These are phyloP conservation scores for Strix aluco DNA, from an alignment of 2,113 vertebrate genomes.

Conservation along the genomic window DNA sequence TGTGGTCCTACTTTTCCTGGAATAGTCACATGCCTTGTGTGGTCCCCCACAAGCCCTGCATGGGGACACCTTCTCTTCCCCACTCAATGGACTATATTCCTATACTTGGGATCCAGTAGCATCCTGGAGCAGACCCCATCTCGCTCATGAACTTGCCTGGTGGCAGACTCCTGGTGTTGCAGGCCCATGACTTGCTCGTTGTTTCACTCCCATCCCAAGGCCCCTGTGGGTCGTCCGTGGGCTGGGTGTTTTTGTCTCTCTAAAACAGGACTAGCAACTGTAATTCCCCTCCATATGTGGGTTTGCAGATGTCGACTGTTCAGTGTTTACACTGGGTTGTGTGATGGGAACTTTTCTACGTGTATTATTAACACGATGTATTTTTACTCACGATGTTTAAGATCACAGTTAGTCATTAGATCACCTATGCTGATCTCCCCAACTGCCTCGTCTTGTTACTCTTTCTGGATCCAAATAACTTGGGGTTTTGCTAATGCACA, in stretches of 20 bases:
- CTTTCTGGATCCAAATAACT: background rate
- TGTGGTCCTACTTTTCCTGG: background rate
- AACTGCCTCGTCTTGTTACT: background rate
- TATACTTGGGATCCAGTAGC: background rate
- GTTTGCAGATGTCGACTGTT: background rate
- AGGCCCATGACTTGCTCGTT: background rate
- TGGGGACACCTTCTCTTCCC: background rate
- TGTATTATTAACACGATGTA: background rate
- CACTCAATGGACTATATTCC: accelerated
- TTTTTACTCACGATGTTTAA: background rate
- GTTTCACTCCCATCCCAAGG: background rate
- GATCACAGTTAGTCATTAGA: background rate
- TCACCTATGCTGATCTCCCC: background rate
- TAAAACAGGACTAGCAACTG: background rate
- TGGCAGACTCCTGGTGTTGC: background rate
- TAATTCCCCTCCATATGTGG: background rate
- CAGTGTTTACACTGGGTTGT: background rate
- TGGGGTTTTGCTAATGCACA: background rate
- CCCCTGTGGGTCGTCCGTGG: background rate
- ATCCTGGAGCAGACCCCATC: background rate
- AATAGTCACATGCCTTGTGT: background rate
- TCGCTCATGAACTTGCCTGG: background rate
- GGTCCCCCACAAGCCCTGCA: accelerated
- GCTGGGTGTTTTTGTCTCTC: slow-evolving; percentile 14
- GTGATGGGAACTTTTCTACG: slow-evolving; percentile 14